These are phyloP conservation scores for Pseudococcus jackbeardsleyi DNA, from an alignment of 2,888 invertebrate genomes.

Conservation along the genomic window DNA sequence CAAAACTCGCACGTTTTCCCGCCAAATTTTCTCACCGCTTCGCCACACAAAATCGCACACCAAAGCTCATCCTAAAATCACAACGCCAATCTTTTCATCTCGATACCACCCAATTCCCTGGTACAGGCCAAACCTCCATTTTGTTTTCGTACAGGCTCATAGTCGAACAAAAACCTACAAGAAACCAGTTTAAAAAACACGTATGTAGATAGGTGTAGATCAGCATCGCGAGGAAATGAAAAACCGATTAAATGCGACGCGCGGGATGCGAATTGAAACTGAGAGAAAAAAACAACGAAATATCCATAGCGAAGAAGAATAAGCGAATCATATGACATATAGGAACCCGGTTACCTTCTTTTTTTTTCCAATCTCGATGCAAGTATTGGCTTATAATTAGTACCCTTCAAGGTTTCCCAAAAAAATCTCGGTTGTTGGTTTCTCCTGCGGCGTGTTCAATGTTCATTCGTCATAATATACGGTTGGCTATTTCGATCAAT, in stretches of 20 bases:
- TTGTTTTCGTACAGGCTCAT: neutral
- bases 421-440: slow-evolving; percentile 14
- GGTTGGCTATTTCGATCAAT: slow-evolving; percentile 52
- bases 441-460: slow-evolving; percentile 19
- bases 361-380: neutral
- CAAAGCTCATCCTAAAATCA: too few relatives aligned
- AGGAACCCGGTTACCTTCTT: neutral
- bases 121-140: neutral
- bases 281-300: neutral
- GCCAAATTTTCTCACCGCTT: too few relatives aligned
- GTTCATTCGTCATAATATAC: slow-evolving; percentile 42
- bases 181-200: neutral
- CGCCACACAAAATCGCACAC: too few relatives aligned
- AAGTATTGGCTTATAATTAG: slow-evolving; percentile 43
- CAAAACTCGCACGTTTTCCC: too few relatives aligned
- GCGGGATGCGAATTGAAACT: neutral
- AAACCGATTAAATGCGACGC: neutral
- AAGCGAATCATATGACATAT: slow-evolving; percentile 31
- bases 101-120: too few relatives aligned
- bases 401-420: slow-evolving; percentile 50
- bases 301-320: neutral
- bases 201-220: neutral
- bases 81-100: neutral
- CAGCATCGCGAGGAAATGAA: neutral
- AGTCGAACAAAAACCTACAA: neutral